Conservation (phyloP, 1,140 invertebrate genomes). For the Trinorchestia longiramus region DNA sequence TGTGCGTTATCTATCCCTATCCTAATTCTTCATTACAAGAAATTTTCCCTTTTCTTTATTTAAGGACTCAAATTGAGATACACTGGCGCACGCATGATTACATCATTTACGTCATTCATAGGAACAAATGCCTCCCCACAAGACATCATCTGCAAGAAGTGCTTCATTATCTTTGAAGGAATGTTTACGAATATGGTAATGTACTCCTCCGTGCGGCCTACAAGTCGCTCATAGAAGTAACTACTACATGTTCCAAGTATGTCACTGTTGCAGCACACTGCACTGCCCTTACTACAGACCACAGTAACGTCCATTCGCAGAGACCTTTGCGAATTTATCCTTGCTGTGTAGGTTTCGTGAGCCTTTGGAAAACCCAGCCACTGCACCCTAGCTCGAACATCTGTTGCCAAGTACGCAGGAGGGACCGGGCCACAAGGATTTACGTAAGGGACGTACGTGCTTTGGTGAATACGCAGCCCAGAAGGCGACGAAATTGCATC, state of each 20-base stretch:
- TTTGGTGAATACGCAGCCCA: conserved; percentile 40
- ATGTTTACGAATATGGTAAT: conserved; percentile 27
- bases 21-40: too few species aligned
- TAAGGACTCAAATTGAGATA: conserved; percentile 38
- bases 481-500: conserved; percentile 32
- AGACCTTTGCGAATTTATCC: background rate
- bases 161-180: conserved; percentile 48
- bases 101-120: conserved; percentile 42
- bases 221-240: conserved; percentile 31
- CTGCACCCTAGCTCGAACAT: background rate
- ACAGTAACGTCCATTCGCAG: conserved; percentile 33
- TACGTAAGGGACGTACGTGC: conserved; percentile 29
- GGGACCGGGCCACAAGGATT: background rate
- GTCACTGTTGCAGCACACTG: conserved; percentile 33
- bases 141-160: conserved; percentile 48
- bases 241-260: conserved; percentile 24
- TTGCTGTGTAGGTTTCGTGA: conserved; percentile 6
- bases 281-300: conserved; percentile 26
- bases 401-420: background rate
- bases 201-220: background rate
- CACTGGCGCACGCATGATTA: conserved; percentile 13
- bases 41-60: too few species aligned
- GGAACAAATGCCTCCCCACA: conserved; percentile 40
- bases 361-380: conserved; percentile 19
- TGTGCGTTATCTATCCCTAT: too few species aligned